These are phyloP conservation scores for Scytalopus superciliaris DNA, from an alignment of 2,113 vertebrate species.

Conservation along the genomic window DNA sequence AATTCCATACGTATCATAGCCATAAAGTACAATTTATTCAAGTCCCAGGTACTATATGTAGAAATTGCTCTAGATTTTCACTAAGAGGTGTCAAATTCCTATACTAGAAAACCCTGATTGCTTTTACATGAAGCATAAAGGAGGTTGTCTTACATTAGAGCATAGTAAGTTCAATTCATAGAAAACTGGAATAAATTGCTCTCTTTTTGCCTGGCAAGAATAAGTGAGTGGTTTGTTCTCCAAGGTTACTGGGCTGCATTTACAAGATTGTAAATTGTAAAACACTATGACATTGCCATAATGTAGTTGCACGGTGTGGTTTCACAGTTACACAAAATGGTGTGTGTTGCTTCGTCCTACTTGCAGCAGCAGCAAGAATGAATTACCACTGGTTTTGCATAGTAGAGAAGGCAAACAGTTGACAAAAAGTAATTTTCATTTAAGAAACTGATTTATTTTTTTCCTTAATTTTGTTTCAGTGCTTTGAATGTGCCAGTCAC, in stretches of 20 bases:
- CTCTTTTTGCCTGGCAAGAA: not conserved
- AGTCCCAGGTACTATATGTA: not conserved
- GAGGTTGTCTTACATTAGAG: not conserved
- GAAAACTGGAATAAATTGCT: not conserved
- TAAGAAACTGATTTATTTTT: not conserved
- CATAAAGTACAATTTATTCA: not conserved
- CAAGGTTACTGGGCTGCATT: not conserved
- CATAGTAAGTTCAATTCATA: not conserved
- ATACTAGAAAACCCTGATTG: not conserved
- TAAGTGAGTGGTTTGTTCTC: not conserved
- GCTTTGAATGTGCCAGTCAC: constrained; percentile 87
- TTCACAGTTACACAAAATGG: not conserved
- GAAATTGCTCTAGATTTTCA: not conserved
- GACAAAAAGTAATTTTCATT: not conserved
- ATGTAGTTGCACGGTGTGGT: not conserved
- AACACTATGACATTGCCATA: not conserved
- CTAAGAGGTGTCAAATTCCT: not conserved
- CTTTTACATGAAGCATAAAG: not conserved
- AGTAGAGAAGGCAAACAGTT: not conserved
- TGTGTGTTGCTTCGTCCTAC: not conserved
- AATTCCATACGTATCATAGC: not conserved
- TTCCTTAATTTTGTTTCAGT: constrained; percentile 64
- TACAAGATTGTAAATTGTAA: not conserved
- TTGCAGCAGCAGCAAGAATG: not conserved
- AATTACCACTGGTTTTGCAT: not conserved